A percentile compares a stretch with the other conserved stretches of the same genome.
Conservation (phyloP, 2,797 vertebrate genomes). For the Acrossocheilus fasciatus region DNA sequence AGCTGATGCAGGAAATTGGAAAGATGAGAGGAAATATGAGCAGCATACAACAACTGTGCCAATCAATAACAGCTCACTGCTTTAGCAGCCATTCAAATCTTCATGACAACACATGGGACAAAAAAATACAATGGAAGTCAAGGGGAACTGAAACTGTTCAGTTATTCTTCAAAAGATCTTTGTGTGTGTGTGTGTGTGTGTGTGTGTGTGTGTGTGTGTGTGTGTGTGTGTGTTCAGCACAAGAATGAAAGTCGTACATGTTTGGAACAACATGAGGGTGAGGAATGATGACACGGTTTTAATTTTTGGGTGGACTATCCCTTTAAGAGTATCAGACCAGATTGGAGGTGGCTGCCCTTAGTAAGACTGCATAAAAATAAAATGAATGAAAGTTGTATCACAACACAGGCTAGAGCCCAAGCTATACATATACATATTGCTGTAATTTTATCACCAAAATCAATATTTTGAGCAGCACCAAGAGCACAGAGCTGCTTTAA, state of each 20-base stretch:
- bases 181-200: not conserved
- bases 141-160: not conserved
- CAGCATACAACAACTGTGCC: not conserved
- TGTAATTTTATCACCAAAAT: slow-evolving; percentile 34
- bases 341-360: not conserved
- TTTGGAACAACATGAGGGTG: not conserved
- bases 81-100: slow-evolving; percentile 19
- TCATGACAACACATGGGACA: not conserved
- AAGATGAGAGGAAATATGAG: slow-evolving; percentile 41
- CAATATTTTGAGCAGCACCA: slow-evolving; percentile 24
- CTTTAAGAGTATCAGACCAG: not conserved
- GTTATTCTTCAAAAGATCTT: not conserved
- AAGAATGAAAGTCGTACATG: not conserved
- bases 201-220: not conserved
- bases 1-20: slow-evolving; percentile 18
- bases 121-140: not conserved
- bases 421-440: slow-evolving; percentile 14
- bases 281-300: not conserved
- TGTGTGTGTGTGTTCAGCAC: not conserved
- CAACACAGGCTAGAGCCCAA: not conserved
- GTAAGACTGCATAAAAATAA: not conserved
- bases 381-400: not conserved
- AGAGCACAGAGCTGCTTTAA: slow-evolving; percentile 31
- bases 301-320: not conserved
- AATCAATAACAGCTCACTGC: slow-evolving; percentile 31